Base-by-base conservation (phyloP, 2,113 vertebrate species). In the Dipodomys spectabilis region DNA sequence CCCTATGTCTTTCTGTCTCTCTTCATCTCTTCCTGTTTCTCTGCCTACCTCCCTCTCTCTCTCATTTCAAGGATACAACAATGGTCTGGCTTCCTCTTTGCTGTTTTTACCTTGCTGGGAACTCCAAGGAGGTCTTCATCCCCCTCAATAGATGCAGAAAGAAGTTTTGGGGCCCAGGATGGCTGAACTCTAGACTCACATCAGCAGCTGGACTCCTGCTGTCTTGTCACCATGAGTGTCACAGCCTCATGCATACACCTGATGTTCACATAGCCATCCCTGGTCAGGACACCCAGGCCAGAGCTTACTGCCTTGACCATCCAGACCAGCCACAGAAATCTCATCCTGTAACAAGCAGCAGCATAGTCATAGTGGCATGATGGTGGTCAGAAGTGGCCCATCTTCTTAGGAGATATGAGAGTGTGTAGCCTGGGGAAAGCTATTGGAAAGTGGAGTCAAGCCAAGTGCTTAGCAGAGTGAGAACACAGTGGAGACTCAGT, bases 41-140 rank as follows among this genome's bases (percentile, higher is more conserved):
- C 53, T 57, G 4, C 53, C 53, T 57, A 18, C 53, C 53, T 18
- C 53, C 15, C 53, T 13, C 49, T 39, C 49, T 49, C 10, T 49
- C 49, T 49, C 53, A 16, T 57, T 57, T 16, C 53, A 57, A 57
- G 68, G 69, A 80, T 57, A 4, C 7, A 87, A 25, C 28, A 12
- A 5, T 4, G 62, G 62, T 91, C 30, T 44, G 93, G 28, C 84
- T 67, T 5, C 94, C 28, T 92, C 93, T 97, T 95, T 96, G 82
- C 94, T 95, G 30, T 32, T 69, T 91, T 27, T 15, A 9, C 28
- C 12, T 82, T 92, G 30, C 18, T 71, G 19, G 7, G n/a, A 28
- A 23, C 49, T 27, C 39, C 32, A 20, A 20, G 25, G 22, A 57
- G 6, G 12, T 22, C 60, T 68, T n/a, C 25, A 0, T 57, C 23